phyloP scores from a whole-genome alignment of 1,140 invertebrate species.

The Trichoplusia ni region DNA sequence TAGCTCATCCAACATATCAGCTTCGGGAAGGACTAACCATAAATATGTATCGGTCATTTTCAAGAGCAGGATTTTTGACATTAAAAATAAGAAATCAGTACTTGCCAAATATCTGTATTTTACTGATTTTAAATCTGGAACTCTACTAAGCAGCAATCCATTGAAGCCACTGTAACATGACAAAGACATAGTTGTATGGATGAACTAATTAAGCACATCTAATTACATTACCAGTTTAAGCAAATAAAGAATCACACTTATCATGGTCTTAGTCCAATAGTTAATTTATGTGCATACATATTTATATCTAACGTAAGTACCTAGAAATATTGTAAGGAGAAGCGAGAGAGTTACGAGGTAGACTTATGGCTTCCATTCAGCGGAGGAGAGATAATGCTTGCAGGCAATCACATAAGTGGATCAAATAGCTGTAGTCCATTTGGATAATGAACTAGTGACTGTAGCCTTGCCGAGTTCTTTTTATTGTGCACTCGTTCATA shows the following conservation, averaged over 20 bases:
- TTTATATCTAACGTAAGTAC: constrained; percentile 56
- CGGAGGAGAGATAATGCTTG: constrained; percentile 78
- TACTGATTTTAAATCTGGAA: too few relatives aligned
- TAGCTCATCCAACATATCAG: too few relatives aligned
- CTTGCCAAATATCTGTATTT: too few relatives aligned
- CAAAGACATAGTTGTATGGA: too few relatives aligned
- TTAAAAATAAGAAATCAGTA: too few relatives aligned
- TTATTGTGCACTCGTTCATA: constrained; percentile 66
- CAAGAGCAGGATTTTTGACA: too few relatives aligned
- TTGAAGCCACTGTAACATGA: too few relatives aligned
- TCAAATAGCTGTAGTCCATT: constrained; percentile 81
- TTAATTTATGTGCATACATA: constrained; percentile 52
- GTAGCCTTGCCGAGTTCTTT: constrained; percentile 65
- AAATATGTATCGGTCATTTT: too few relatives aligned
- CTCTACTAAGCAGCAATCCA: too few relatives aligned
- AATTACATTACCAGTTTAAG: too few relatives aligned
- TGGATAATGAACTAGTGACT: constrained; percentile 79
- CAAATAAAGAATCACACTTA: constrained; percentile 3
- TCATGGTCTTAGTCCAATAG: constrained; percentile 25
- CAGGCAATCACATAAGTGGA: constrained; percentile 81
- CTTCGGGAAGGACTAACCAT: too few relatives aligned
- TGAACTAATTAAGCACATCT: too few relatives aligned
- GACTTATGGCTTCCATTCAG: constrained; percentile 78
- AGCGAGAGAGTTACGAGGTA: constrained; percentile 73
- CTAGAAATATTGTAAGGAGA: constrained; percentile 70